Evolutionary conservation across 2,797 vertebrate genomes (phyloP), one percentile per base, ranked within the genome.

Genomic region (Cryptoblepharus egeriae): DNA sequence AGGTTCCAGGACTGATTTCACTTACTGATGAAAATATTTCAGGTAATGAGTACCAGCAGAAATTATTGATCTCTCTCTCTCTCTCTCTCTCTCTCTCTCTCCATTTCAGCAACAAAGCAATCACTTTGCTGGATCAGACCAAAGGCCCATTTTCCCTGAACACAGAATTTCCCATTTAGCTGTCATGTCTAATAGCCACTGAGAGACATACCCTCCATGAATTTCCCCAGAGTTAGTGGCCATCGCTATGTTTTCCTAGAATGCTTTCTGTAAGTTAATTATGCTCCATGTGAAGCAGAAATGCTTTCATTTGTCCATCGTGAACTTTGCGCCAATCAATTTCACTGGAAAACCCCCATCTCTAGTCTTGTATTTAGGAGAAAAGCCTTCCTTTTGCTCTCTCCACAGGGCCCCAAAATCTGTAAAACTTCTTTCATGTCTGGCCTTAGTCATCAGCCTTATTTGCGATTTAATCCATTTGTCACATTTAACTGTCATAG

Each of bases 401-500:
- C 67, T 58, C 55, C 39, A 13, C 28, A 37, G 37, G 12, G 37
- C 60, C 71, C 67, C 58, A 58, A 79, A 58, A 58, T 58, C 42
- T 49, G 26, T 35, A 49, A 70, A 37, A 2, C 22, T 11, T 45
- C 37, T 32, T 79, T 71, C 20, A 32, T 61, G 7, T 10, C n/a
- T 20, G 60, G 42, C 58, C 57, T 60, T 68, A 20, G 32, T 68
- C 64, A n/a, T 68, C 15, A 57, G n/a, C n/a, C 61, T 77, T 70
- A 30, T 45, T 37, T 67, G 64, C 35, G 32, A 55, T 61, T 45
- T 61, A 71, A 52, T 70, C 55, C 32, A 30, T 82, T 70, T 82
- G 67, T 70, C 74, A 82, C 74, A 55, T 71, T 71, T 63, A 63
- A 76, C 24, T 70, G 57, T 63, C 81, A 82, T 76, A 39, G 57